Evolutionary conservation across 2,113 vertebrate species (phyloP), one percentile per base, ranked within the genome.

Genomic region (Notarius quadriscutis): DNA sequence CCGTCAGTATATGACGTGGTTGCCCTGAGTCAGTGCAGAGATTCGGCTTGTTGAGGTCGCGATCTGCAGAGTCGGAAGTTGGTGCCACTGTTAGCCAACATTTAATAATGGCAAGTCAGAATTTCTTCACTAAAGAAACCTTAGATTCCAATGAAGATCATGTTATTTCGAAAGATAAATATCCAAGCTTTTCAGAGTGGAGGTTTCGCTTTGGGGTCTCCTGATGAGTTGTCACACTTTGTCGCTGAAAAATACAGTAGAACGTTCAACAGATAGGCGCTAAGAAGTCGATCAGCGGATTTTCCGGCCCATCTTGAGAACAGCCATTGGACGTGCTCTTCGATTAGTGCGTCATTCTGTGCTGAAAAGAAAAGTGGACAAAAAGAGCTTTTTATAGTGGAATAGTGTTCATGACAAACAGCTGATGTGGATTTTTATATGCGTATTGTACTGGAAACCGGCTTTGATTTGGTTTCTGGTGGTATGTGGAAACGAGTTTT

Each of bases 381-480:
- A 71, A 81, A 75, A 5, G 14, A 20, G 34, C 14, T 34, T 74
- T 17, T 65, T 77, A 17, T 57, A 0, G 84, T 20, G n/a, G 74
- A 69, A 67, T n/a, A 57, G 71, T 55, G 81, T 69, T 69, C 63
- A 84, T 69, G 53, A 87, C 58, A 84, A 50, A 48, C 87, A 87
- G 82, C 65, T 79, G 87, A 79, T 75, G 30, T 8, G 6, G 25
- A 22, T 20, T 79, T 79, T 58, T 53, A 30, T 50, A 30, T 7
- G 25, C 53, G 12, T 69, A 8, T 50, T 6, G 5, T 20, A 55
- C n/a, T 65, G 81, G 50, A 67, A 83, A 67, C 27, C n/a, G 71
- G 71, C 17, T 83, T 87, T 55, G 6, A 83, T 78, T 87, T 78
- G 58, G 81, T 87, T 77, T 41, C 17, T 75, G 55, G 14, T 75